Percentiles rank a stretch among this genome's conserved stretches.
These are phyloP conservation scores for Anolis sagrei DNA, from an alignment of 2,113 vertebrate species.

Conservation along the genomic window DNA sequence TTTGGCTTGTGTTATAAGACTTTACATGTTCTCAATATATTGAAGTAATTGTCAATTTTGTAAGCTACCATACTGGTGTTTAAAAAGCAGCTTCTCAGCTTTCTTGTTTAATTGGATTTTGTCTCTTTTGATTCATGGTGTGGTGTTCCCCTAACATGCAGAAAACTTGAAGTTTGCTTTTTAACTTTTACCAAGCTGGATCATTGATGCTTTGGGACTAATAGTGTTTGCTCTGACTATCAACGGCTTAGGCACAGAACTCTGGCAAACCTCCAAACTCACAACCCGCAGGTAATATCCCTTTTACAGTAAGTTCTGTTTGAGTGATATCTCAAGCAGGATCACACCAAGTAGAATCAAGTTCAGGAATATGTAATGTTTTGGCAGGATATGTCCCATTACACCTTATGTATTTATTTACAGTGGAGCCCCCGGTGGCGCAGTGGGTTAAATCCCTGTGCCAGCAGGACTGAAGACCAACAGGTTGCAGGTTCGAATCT, in stretches of 20 bases:
- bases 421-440: too few species aligned
- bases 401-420: too few species aligned
- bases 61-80: fast-evolving
- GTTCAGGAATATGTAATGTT: too few species aligned
- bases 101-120: not conserved
- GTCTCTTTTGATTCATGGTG: not conserved
- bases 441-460: too few species aligned
- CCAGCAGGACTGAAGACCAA: too few species aligned
- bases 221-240: not conserved
- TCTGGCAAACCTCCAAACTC: not conserved
- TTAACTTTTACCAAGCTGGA: not conserved
- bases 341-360: too few species aligned
- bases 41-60: not conserved
- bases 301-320: not conserved
- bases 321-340: too few species aligned
- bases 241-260: not conserved
- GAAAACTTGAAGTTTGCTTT: not conserved
- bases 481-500: too few species aligned
- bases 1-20: not conserved
- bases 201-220: not conserved
- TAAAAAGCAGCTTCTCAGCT: not conserved
- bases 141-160: not conserved
- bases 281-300: not conserved
- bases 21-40: not conserved
- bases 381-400: too few species aligned